These are phyloP conservation scores for Salvelinus namaycush DNA, from an alignment of 2,113 vertebrate genomes.

Conservation along the genomic window DNA sequence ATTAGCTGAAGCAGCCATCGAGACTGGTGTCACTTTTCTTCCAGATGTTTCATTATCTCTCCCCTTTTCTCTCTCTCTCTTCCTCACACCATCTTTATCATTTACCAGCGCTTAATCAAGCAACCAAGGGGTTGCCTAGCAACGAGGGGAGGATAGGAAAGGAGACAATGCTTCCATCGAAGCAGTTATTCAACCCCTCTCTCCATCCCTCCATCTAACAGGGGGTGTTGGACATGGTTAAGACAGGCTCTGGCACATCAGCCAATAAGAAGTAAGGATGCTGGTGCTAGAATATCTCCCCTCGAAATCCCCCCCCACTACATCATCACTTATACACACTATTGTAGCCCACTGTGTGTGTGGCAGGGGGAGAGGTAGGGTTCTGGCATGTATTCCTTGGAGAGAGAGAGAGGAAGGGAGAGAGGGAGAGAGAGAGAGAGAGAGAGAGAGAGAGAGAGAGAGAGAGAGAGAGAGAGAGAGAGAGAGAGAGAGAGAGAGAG, in stretches of 20 bases:
- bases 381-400: background rate
- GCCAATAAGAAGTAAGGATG: conserved; percentile 32
- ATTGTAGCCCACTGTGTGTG: background rate
- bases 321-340: conserved; percentile 4
- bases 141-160: background rate
- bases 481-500: background rate
- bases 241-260: conserved; percentile 38
- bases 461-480: too few relatives aligned
- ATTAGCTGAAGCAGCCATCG: conserved; percentile 15
- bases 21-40: conserved; percentile 14
- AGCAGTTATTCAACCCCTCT: background rate
- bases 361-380: background rate
- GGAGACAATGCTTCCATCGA: background rate
- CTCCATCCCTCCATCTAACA: background rate
- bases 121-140: conserved; percentile 11
- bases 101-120: conserved; percentile 37
- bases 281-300: conserved; percentile 42
- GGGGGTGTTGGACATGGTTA: conserved; percentile 11
- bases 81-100: conserved; percentile 18
- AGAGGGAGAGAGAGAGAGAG: too few relatives aligned
- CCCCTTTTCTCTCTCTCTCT: conserved; percentile 1
- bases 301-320: conserved; percentile 17
- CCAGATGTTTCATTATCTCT: conserved; percentile 23
- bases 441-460: too few relatives aligned
- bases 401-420: background rate